Conservation (phyloP, 1,140 invertebrate genomes). For the Andrena cerasifolii region DNA sequence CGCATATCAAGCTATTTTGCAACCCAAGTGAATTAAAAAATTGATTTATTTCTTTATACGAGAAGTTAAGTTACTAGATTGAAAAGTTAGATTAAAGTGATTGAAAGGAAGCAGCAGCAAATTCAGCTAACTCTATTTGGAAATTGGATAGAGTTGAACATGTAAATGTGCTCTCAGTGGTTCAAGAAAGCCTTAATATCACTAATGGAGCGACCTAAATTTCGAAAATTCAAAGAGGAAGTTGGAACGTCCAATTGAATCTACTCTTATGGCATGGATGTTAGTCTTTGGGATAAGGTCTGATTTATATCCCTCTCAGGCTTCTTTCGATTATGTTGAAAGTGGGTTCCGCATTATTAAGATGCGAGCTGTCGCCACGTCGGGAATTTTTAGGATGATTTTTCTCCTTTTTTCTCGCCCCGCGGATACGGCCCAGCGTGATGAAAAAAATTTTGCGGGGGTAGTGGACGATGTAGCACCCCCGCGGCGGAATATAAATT, state of each 20-base stretch:
- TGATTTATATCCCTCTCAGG: background rate
- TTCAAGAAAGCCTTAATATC: background rate
- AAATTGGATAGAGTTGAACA: no score
- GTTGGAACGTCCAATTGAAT: background rate
- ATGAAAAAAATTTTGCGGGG: conserved; percentile 33
- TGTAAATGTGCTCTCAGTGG: no score
- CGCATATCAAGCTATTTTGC: no score
- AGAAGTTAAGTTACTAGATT: no score
- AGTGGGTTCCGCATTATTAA: conserved; percentile 46
- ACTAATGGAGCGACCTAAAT: no score
- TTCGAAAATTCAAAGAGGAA: background rate
- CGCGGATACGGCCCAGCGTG: conserved; percentile 1
- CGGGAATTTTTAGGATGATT: conserved; percentile 36
- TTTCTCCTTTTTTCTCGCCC: conserved; percentile 9
- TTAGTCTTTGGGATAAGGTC: background rate
- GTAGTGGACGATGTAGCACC: conserved; percentile 51
- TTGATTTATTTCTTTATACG: no score
- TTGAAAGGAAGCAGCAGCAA: no score
- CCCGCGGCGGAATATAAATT: conserved; percentile 64
- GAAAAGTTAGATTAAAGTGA: no score
- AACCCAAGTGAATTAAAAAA: no score
- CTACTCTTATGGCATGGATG: background rate
- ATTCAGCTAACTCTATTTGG: no score
- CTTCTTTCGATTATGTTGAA: conserved; percentile 12
- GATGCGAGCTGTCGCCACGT: conserved; percentile 31